Conservation (phyloP, 2,797 vertebrate genomes). For the Acanthis flammea region DNA sequence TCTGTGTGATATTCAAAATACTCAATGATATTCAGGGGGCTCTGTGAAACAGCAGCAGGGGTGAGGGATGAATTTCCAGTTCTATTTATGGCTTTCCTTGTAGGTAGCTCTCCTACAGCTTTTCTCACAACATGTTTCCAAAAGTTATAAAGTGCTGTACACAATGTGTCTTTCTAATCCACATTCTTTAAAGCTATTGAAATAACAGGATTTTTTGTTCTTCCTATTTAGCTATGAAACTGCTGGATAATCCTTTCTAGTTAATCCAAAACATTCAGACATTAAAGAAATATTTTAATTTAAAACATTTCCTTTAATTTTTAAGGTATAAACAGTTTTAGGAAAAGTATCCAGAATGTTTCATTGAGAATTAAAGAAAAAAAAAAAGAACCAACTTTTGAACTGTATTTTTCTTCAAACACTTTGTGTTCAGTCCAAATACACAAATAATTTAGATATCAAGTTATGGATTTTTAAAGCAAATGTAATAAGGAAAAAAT, state of each 20-base stretch:
- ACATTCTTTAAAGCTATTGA: neutral
- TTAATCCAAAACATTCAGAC: neutral
- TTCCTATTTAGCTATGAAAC: neutral
- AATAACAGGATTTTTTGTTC: neutral
- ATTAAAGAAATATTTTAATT: neutral
- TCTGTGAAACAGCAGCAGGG: neutral
- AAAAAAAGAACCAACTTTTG: neutral
- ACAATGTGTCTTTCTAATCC: neutral
- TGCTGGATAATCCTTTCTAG: neutral
- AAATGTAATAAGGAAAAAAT: neutral
- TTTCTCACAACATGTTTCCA: neutral
- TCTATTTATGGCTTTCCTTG: neutral
- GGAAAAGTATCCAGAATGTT: neutral
- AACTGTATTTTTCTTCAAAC: neutral
- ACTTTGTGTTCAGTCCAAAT: neutral
- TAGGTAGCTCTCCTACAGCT: neutral
- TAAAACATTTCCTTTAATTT: neutral
- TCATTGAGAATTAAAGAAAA: neutral
- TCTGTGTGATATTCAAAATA: neutral
- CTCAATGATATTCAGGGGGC: neutral
- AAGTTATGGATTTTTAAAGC: neutral
- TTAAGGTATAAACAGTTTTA: neutral
- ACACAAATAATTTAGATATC: neutral
- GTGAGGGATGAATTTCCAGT: neutral
- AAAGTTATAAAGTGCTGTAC: neutral